Evolutionary conservation across 2,113 vertebrate genomes (phyloP), one percentile per base, ranked within the genome.

Genomic region (Malurus cyaneus): DNA sequence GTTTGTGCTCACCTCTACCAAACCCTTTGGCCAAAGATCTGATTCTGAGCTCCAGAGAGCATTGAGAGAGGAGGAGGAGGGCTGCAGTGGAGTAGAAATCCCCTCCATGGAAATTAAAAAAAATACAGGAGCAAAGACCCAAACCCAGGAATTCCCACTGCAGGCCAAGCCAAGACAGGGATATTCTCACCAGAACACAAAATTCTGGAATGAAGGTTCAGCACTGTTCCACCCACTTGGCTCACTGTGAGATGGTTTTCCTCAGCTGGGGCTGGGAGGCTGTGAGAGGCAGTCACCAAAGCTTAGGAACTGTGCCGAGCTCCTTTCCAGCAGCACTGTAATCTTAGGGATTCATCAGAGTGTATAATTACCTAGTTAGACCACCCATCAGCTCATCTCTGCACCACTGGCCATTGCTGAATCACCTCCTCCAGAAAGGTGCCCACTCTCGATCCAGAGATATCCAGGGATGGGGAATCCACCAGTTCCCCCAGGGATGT

Each of bases 161-260:
- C 0, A 64, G 31, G 21, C 41, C 18, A 69, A 50, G 26, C 32
- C 59, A 61, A n/a, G 26, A n/a, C 17, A 24, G 32, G 26, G 10
- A 21, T 4, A 29, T 18, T 25, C 36, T 72, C 53, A 52, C 21
- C 2, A 29, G 36, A 18, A 46, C 46, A 59, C 7, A 12, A 31
- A 69, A 42, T 14, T 42, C 52, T 52, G 64, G 44, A 11, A 5
- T 42, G n/a, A 54, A 54, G 14, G 8, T 67, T 76, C 47, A 80
- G n/a, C 13, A 56, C 15, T 0, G 0, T 52, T 80, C 25, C 41
- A 41, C 81, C 59, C 42, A 15, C 18, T 62, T 34, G 26, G 18
- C 29, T 52, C 32, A 11, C 20, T 42, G 14, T 19, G 53, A 46
- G 20, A 21, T 2, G 64, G 8, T 19, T 87, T 78, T 65, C 60